Base-by-base conservation (phyloP, 2,113 vertebrate species). In the Dromas ardeola region DNA sequence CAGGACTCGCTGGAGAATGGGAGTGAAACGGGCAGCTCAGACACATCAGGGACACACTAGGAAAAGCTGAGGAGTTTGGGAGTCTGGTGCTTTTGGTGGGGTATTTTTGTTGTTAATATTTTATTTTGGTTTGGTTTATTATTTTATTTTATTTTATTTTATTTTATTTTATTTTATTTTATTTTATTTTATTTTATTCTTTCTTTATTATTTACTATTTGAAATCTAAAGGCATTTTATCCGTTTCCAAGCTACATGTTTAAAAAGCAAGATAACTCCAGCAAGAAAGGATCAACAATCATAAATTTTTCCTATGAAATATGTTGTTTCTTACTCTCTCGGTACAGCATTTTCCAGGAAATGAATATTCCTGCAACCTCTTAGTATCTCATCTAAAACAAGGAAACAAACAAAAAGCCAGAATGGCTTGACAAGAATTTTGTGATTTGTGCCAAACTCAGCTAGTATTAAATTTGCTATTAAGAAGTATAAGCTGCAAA, bases 401-500 rank as follows among this genome's bases (percentile, higher is more conserved):
- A 86, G 20, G 25, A 87, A 87, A 52, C 58, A 84, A 89, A 59
- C 55, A 94, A 88, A 76, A 49, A 63, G 15, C 21, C 49, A 77
- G 66, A 94, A 49, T 36, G 9, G 14, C 29, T 95, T 80, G 21
- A 93, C n/a, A 74, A 66, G 42, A 88, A 42, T 85, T 76, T 21
- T 45, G 18, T 53, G 62, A 53, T 58, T 71, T 86, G 34, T 80
- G 42, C 55, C 53, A 82, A 89, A 88, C 11, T 86, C 67, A 82
- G 40, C 66, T 62, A 58, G 25, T 69, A 85, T 85, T 77, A 59
- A 77, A 47, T 76, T 66, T 95, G 56, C 29, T 72, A 47, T 89
- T 91, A 79, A 91, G 85, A 94, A 81, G 20, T 65, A 72, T 76
- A 95, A 88, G 22, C 73, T 88, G 65, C 67, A 91, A 88, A 95